Base-by-base conservation (phyloP, 2,113 vertebrate species). In the Labrus mixtus region DNA sequence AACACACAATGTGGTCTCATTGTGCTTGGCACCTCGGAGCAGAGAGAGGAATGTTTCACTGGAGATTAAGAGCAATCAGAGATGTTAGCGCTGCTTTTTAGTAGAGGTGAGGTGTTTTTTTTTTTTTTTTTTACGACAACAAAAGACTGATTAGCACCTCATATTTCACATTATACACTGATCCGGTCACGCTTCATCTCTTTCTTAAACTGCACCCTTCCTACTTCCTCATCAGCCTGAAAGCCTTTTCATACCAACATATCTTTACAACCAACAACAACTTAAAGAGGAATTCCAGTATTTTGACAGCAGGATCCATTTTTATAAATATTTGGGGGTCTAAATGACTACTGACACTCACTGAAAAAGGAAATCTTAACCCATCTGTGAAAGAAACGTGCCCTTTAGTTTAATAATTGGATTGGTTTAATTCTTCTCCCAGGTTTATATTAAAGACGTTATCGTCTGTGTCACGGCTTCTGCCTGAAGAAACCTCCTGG, bases 1-100 rank as follows among this genome's bases (percentile, higher is more conserved):
- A 51, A 68, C 46, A 83, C 41, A 78, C 79, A 79, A 54, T 73
- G 78, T 59, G 65, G 59, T 85, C 76, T 81, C 23, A 59, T 79
- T 79, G 11, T 5, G 69, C 74, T 73, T 84, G 75, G 84, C 86
- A 87, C 91, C 78, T 68, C 39, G 15, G 54, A 76, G 79, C 60
- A 79, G 33, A 65, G 53, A 71, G 59, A 76, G 83, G 85, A 88
- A 86, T 76, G 82, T 78, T 80, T 81, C 10, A 37, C 60, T 76
- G 66, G 50, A 77, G 63, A 22, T 46, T 58, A 76, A 48, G 58
- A 80, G 76, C 61, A 37, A 33, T 73, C 76, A 29, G 60, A 76
- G 67, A 68, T 78, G 60, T 68, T 53, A 51, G 29, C 39, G 10
- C 23, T 43, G 55, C 36, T 19, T 19, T 50, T 61, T 29, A 57